A percentile compares a stretch with the other conserved stretches of the same genome.
phyloP scores from a whole-genome alignment of 2,888 invertebrate genomes.

The Drosophila suboccidentalis region DNA sequence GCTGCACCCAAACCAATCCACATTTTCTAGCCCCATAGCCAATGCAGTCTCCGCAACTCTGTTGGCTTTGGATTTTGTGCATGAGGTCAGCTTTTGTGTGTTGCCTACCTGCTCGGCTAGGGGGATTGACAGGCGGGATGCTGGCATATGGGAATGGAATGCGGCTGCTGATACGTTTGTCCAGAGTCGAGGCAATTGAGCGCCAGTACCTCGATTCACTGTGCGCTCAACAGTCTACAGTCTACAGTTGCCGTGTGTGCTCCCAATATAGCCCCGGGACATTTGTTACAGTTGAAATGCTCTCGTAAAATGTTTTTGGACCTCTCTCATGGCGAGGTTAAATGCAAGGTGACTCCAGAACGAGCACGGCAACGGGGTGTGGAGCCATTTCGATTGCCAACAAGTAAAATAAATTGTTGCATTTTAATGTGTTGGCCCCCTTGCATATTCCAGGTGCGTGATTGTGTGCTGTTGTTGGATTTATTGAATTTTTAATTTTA shows the following conservation, averaged over 20 bases:
- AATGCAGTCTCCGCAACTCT: constrained; percentile 25
- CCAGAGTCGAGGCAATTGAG: constrained; percentile 37
- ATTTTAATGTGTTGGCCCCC: constrained; percentile 69
- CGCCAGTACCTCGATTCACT: constrained; percentile 21
- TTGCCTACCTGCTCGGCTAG: constrained; percentile 33
- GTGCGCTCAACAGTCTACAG: constrained; percentile 4
- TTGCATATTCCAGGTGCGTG: constrained; percentile 42
- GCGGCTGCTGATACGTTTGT: constrained; percentile 11
- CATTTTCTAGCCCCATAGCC: constrained; percentile 20
- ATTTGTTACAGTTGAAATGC: constrained; percentile 82
- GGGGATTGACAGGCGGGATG: constrained; percentile 1
- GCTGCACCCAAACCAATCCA: constrained; percentile 41
- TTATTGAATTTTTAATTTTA: constrained; percentile 81
- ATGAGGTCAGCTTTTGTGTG: constrained; percentile 75
- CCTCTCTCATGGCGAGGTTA: constrained; percentile 39
- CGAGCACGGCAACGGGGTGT: constrained; percentile 21
- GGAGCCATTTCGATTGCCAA: constrained; percentile 55
- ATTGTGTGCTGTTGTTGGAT: constrained; percentile 50
- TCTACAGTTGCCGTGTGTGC: constrained; percentile 50
- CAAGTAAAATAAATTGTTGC: constrained; percentile 82
- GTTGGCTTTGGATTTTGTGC: constrained; percentile 66
- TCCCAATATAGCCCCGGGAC: constrained; percentile 66
- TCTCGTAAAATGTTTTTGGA: constrained; percentile 78
- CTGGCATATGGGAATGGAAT: constrained; percentile 19
- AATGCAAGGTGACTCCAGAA: constrained; percentile 33